Evolutionary conservation across 1,140 invertebrate genomes (phyloP), one percentile per base, ranked within the genome.

Genomic region (Habropoda laboriosa): DNA sequence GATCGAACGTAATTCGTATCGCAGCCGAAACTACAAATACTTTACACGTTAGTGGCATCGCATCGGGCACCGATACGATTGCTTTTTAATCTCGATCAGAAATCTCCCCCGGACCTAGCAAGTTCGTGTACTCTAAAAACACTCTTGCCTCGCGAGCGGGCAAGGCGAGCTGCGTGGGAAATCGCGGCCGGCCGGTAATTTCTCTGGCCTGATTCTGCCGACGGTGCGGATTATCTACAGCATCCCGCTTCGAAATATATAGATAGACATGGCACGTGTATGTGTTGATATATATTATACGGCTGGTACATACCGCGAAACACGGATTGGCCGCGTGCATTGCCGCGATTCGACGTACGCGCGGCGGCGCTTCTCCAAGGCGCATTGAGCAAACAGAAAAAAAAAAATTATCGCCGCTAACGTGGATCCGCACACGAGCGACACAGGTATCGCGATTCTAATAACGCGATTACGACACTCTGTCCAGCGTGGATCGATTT

Each of bases 161-260:
- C 55, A 42, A 79, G 81, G 55, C 73, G 80, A 83, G 84, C 77
- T 86, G 79, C 85, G 85, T 86, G 85, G 85, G 85, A 86, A 86
- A 86, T 86, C 77, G 80, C 76, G 76, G 77, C 57, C 74, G 76
- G 80, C 80, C 70, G 73, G 83, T 86, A 86, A 86, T 86, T 86
- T 86, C 85, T 86, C 85, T 81, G 85, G 76, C 80, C 85, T 86
- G 85, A 86, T 86, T 86, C 83, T 80, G 83, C 79, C 75, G 64
- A 76, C 79, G 82, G 60, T 70, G 79, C 71, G 80, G 76, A 86
- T 86, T 86, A 86, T 86, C 85, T 86, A 83, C 81, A 70, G 81
- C 80, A 86, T 82, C 83, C 84, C 75, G 68, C 16, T 78, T 75
- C 47, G 49, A 85, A 73, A 85, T 49, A 74, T 81, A 81, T 74